Evolutionary conservation across 2,888 invertebrate genomes (phyloP).

Genomic region (Erebia aethiops): DNA sequence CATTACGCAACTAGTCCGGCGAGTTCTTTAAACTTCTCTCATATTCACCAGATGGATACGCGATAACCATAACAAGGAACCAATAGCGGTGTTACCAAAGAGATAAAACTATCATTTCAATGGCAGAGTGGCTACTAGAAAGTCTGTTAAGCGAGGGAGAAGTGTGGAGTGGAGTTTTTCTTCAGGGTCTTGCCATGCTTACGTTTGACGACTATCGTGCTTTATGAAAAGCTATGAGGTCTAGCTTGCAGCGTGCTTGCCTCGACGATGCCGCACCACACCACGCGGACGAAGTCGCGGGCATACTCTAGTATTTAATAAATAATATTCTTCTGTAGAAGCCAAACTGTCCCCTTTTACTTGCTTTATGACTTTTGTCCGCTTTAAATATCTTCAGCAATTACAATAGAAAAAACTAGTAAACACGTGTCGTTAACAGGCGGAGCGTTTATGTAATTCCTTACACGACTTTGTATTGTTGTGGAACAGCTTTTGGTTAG

Average conservation of each 20-base stretch:
- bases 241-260: too few species aligned
- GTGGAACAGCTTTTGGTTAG: conserved; percentile 68
- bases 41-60: conserved; percentile 27
- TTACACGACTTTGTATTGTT: conserved; percentile 72
- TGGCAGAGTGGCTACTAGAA: background rate
- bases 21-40: conserved; percentile 34
- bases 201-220: too few species aligned
- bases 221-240: too few species aligned
- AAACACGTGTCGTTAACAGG: conserved; percentile 64
- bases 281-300: too few species aligned
- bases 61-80: conserved; percentile 32
- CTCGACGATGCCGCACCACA: too few species aligned
- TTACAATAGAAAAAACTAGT: conserved; percentile 32
- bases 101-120: background rate
- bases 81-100: conserved; percentile 25
- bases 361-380: background rate
- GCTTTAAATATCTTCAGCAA: background rate
- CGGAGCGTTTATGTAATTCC: conserved; percentile 66
- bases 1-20: conserved; percentile 29
- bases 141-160: background rate
- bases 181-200: too few species aligned
- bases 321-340: background rate
- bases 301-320: too few species aligned
- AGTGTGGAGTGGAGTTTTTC: background rate
- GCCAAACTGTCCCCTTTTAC: background rate